Conservation (phyloP, 1,140 invertebrate species). For the Heliconius hewitsoni region DNA sequence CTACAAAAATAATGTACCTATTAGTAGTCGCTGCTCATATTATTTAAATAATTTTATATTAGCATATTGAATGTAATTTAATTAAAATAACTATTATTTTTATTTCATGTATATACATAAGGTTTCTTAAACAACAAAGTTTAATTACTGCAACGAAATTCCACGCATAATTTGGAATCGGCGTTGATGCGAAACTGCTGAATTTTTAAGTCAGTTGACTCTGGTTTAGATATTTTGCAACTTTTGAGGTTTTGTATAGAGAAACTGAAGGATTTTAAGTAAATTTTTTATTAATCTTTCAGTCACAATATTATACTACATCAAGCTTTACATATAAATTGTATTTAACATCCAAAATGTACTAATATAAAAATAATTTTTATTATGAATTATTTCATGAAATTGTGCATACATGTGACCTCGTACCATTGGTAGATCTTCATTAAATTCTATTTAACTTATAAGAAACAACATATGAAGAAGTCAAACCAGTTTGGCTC, state of each 20-base stretch:
- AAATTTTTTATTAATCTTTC: too few species aligned
- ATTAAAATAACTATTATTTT: conserved; percentile 3
- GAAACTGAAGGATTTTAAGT: too few species aligned
- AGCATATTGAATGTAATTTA: too few species aligned
- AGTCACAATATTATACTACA: too few species aligned
- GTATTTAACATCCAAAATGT: too few species aligned
- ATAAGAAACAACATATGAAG: conserved; percentile 67
- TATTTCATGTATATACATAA: conserved; percentile 19
- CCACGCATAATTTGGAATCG: conserved; percentile 31
- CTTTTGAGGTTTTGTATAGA: not conserved
- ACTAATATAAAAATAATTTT: too few species aligned
- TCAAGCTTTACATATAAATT: too few species aligned
- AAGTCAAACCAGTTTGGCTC: conserved; percentile 75
- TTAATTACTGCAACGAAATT: conserved; percentile 29
- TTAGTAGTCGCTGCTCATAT: not conserved
- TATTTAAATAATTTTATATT: too few species aligned
- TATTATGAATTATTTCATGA: not conserved
- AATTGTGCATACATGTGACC: conserved; percentile 14
- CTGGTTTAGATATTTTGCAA: not conserved
- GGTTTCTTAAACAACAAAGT: conserved; percentile 34
- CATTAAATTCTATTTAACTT: conserved; percentile 32
- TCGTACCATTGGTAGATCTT: conserved; percentile 16
- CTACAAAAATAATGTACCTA: not conserved
- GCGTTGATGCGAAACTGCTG: conserved; percentile 24
- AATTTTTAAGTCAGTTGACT: conserved; percentile 11